Evolutionary conservation across 2,888 invertebrate species (phyloP).

Genomic region (Drosophila paucipuncta): DNA sequence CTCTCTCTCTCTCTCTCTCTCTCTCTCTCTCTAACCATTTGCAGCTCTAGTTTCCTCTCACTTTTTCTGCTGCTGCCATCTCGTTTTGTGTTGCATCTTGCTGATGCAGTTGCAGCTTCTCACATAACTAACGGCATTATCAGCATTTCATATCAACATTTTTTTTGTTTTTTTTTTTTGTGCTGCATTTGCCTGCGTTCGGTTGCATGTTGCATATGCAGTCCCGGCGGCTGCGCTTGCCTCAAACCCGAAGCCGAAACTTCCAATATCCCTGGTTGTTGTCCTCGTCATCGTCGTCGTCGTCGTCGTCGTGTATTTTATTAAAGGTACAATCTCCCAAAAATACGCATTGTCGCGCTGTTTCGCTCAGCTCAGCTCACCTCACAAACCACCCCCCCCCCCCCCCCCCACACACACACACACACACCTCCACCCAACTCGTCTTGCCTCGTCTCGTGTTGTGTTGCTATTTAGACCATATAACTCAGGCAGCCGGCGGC

Average conservation of each 20-base stretch:
- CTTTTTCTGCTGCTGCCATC: background rate
- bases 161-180: background rate
- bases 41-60: conserved; percentile 1
- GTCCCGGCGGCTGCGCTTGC: conserved; percentile 17
- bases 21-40: background rate
- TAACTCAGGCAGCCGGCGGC: conserved; percentile 55
- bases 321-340: conserved; percentile 68
- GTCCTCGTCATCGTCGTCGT: background rate
- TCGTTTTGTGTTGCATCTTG: conserved; percentile 27
- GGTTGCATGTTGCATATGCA: conserved; percentile 7
- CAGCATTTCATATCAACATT: conserved; percentile 9
- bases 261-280: conserved; percentile 53
- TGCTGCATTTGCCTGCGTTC: conserved; percentile 20
- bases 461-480: conserved; percentile 73
- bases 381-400: background rate
- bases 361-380: background rate
- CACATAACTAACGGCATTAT: conserved; percentile 26
- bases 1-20: background rate
- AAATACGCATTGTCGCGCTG: conserved; percentile 32
- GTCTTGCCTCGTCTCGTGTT: conserved; percentile 19
- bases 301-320: conserved; percentile 41
- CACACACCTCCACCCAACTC: background rate
- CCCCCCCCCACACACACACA: background rate
- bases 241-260: conserved; percentile 44
- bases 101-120: conserved; percentile 16